Base-by-base conservation (phyloP, 2,113 vertebrate species). In the Notothenia rossii region DNA sequence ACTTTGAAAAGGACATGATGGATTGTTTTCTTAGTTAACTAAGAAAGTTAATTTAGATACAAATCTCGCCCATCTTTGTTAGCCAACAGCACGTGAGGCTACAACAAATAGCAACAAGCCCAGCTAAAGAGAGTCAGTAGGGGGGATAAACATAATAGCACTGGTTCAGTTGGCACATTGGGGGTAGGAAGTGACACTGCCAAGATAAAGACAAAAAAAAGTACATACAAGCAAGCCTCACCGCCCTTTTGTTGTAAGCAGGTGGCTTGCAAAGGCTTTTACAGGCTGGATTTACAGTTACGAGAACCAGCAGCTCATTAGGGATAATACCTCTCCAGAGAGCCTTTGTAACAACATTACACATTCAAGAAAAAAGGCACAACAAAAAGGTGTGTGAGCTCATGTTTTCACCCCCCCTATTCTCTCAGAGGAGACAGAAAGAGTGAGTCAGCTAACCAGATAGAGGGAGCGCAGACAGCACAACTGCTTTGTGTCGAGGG, bases 121-220 rank as follows among this genome's bases (percentile, higher is more conserved):
- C n/a, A 18, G 50, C 48, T 73, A 43, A 63, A 82, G 17, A 46
- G 51, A 62, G 51, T n/a, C n/a, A 49, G 58, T 49, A 22, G 50
- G 4, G 33, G 46, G 36, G 59, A 68, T 79, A 86, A 85, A 86
- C 74, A 81, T 74, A 84, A 72, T 50, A 82, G 29, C 63, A 60
- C 66, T 76, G 67, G 56, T 79, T 78, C 12, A 72, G 70, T 25
- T 59, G 77, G 64, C 63, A 82, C 72, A 67, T 54, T 12, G 50
- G 43, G 65, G 67, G 29, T 18, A 51, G 64, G 13, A 59, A 49
- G 56, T 67, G 76, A 63, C 36, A 56, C 51, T 55, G 62, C 60
- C 59, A 61, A 67, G 71, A 88, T 69, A 75, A 77, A 36, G 13
- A 51, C 43, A 71, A 53, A 65, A 54, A 17, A 13, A 72, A 10